Conservation (phyloP, 2,888 invertebrate species). For the Agonopterix arenella region DNA sequence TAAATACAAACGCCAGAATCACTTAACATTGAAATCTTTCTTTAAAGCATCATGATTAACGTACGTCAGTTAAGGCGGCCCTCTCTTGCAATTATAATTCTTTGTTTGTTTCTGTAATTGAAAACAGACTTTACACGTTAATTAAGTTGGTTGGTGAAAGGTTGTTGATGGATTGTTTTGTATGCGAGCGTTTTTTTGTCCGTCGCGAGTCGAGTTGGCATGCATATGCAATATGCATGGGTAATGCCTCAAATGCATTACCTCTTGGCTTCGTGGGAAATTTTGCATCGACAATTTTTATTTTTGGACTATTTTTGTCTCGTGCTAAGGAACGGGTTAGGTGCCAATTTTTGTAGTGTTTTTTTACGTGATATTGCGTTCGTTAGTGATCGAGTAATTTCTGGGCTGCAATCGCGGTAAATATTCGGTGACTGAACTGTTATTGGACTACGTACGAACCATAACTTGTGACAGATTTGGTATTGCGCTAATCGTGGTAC, state of each 20-base stretch:
- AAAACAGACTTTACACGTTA: conserved; percentile 50
- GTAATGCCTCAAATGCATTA: conserved; percentile 58
- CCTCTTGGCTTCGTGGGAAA: conserved; percentile 52
- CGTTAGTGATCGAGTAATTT: too few relatives aligned
- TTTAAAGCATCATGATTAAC: not conserved
- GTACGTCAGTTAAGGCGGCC: conserved; percentile 9
- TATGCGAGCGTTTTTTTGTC: conserved; percentile 50
- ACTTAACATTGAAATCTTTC: not conserved
- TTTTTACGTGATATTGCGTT: conserved; percentile 3
- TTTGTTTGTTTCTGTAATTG: conserved; percentile 68
- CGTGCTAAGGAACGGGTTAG: conserved; percentile 43
- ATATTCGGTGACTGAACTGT: too few relatives aligned
- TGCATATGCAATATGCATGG: conserved; percentile 68
- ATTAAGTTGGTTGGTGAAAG: conserved; percentile 60
- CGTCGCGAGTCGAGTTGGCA: conserved; percentile 41
- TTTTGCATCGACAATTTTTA: conserved; percentile 38
- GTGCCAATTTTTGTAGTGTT: conserved; percentile 17
- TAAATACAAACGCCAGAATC: not conserved
- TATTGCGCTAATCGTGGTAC: too few relatives aligned
- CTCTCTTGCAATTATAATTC: conserved; percentile 36
- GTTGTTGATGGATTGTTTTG: conserved; percentile 60
- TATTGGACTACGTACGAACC: too few relatives aligned
- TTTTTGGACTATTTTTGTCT: conserved; percentile 48
- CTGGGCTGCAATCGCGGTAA: too few relatives aligned
- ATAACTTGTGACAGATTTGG: too few relatives aligned